Percentiles rank a stretch among this genome's conserved stretches.
Evolutionary conservation across 1,140 invertebrate genomes (phyloP).

Genomic region (Zeugodacus cucurbitae): DNA sequence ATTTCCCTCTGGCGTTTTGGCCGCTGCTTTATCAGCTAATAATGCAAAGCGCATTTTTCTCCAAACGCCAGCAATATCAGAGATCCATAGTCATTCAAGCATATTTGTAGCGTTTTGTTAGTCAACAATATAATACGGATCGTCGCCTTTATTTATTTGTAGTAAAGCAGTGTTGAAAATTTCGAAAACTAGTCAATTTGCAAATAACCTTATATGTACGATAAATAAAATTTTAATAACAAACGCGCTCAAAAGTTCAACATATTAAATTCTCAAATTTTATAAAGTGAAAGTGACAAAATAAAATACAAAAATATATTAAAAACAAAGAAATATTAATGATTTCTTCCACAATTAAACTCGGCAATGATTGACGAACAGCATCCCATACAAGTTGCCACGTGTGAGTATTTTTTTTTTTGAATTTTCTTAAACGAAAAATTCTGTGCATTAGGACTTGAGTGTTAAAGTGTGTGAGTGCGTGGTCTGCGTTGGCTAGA

Average conservation of each 20-base stretch:
- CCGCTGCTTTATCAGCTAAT: not conserved
- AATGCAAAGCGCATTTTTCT: conserved; percentile 57
- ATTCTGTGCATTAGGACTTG: not conserved
- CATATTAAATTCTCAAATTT: not conserved
- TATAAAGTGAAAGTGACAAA: not conserved
- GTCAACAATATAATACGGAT: conserved; percentile 46
- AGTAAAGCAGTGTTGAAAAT: not conserved
- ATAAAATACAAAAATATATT: not conserved
- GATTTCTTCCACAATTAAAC: not conserved
- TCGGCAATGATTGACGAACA: conserved; percentile 60
- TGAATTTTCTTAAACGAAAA: not conserved
- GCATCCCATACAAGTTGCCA: conserved; percentile 60
- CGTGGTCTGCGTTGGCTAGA: not conserved
- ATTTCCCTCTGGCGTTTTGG: conserved; percentile 22
- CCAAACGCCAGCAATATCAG: conserved; percentile 65
- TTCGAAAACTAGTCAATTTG: conserved; percentile 28
- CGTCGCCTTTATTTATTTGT: conserved; percentile 47
- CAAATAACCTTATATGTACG: not conserved
- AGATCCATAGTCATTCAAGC: conserved; percentile 65
- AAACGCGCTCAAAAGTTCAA: not conserved
- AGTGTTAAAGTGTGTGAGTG: not conserved
- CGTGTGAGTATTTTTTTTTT: conserved; percentile 58
- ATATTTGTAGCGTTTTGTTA: conserved; percentile 42
- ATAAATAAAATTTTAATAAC: not conserved
- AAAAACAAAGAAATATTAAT: not conserved